These are phyloP conservation scores for Eremophila alpestris DNA, from an alignment of 2,797 vertebrate species.

Conservation along the genomic window DNA sequence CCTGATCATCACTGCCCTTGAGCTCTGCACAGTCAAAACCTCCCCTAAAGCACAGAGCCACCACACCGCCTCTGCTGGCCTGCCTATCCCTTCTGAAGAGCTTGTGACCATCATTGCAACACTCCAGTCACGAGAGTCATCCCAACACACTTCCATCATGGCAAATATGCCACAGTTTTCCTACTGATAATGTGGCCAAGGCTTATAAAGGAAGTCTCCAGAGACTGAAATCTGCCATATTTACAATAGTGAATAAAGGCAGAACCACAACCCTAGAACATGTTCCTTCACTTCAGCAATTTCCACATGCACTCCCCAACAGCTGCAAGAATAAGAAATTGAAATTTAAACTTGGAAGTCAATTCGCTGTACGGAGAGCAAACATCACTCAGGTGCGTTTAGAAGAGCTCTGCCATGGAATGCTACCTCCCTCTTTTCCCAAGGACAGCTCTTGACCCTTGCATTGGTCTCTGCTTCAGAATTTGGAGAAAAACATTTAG, in stretches of 20 bases:
- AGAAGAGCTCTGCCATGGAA: background rate
- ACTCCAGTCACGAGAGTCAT: background rate
- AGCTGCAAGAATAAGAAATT: background rate
- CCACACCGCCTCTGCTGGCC: background rate
- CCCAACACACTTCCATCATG: fast-evolving
- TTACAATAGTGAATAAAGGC: background rate
- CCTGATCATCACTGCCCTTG: background rate
- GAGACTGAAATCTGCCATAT: background rate
- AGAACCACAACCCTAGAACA: background rate
- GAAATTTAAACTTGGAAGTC: background rate
- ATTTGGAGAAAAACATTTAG: fast-evolving
- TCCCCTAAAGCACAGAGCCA: background rate
- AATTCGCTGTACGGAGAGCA: background rate
- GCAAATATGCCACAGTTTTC: background rate
- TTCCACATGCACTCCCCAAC: background rate
- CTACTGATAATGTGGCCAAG: too few relatives aligned
- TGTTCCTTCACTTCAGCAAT: background rate
- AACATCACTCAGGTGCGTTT: background rate
- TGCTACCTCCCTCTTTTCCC: too few relatives aligned
- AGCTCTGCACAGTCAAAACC: background rate
- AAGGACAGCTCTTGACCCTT: background rate
- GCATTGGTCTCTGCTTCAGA: background rate
- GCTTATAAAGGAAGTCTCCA: background rate
- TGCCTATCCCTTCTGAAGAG: fast-evolving
- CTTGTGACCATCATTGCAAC: background rate